Evolutionary conservation across 2,888 invertebrate species (phyloP).

Genomic region (Hydrotaea diabolus): DNA sequence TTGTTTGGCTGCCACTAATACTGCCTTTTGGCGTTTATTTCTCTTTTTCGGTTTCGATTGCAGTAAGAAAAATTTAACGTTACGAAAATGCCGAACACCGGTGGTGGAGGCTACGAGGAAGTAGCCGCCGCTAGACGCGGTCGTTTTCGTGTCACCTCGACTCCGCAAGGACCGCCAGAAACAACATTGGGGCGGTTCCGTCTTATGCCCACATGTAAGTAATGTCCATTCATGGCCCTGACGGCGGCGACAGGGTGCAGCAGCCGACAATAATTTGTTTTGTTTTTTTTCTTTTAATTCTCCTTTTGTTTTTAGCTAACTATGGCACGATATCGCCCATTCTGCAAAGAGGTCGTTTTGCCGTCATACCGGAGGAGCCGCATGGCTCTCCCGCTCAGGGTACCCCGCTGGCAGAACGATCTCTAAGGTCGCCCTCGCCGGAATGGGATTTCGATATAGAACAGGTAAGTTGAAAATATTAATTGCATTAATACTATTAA

Average conservation of each 20-base stretch:
- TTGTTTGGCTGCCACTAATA: not conserved
- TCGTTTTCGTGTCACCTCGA: conserved; percentile 83
- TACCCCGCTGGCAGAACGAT: conserved; percentile 74
- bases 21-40: not conserved
- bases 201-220: conserved; percentile 80
- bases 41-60: no score
- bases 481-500: not conserved
- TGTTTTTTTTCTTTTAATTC: not conserved
- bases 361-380: conserved; percentile 82
- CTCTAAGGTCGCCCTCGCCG: conserved; percentile 79
- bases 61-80: conserved; percentile 60
- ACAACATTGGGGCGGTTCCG: conserved; percentile 81
- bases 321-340: conserved; percentile 81
- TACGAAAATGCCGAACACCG: conserved; percentile 72
- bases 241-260: no score
- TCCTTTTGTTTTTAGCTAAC: conserved; percentile 75
- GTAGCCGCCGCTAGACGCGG: conserved; percentile 80
- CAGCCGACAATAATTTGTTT: no score
- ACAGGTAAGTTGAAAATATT: conserved; percentile 73
- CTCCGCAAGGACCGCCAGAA: conserved; percentile 79
- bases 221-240: not conserved
- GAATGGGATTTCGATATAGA: conserved; percentile 81
- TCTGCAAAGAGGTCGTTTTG: conserved; percentile 80
- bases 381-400: conserved; percentile 79
- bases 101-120: conserved; percentile 78